A percentile compares a stretch with the other conserved stretches of the same genome.
These are phyloP conservation scores for Vespertilio murinus DNA, from an alignment of 2,797 vertebrate species.

Conservation along the genomic window DNA sequence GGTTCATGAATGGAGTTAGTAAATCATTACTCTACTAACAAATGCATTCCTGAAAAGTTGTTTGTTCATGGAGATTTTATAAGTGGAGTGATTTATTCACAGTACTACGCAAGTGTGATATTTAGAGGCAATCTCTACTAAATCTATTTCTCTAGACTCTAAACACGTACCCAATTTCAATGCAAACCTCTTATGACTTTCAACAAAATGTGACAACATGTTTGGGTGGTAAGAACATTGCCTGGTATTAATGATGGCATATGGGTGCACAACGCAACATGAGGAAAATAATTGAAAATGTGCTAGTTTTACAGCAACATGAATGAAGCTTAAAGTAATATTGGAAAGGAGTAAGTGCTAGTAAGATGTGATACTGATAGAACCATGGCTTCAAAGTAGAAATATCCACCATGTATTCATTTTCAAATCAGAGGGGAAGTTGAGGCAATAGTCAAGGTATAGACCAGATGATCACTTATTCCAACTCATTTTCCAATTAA, in stretches of 20 bases:
- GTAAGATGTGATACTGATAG: background rate
- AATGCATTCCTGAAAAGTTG: conserved; percentile 48
- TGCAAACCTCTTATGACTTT: conserved; percentile 27
- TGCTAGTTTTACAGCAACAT: conserved; percentile 37
- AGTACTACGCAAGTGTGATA: background rate
- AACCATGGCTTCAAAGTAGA: background rate
- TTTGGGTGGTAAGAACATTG: background rate
- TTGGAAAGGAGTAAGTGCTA: background rate
- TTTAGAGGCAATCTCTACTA: background rate
- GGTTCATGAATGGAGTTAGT: background rate
- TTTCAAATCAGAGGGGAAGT: background rate
- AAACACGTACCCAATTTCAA: conserved; percentile 22
- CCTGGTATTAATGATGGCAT: background rate
- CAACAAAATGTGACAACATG: background rate
- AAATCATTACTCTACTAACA: conserved; percentile 18
- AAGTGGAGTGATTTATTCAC: conserved; percentile 27
- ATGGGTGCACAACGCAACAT: background rate
- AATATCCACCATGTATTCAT: background rate
- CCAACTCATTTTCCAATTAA: background rate
- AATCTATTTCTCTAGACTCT: conserved; percentile 19
- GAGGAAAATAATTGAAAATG: conserved; percentile 26
- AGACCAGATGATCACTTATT: background rate
- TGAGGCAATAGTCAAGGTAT: background rate
- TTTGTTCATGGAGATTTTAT: conserved; percentile 21
- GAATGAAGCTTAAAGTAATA: background rate